Evolutionary conservation across 1,140 invertebrate genomes (phyloP).

Genomic region (Araneus ventricosus): DNA sequence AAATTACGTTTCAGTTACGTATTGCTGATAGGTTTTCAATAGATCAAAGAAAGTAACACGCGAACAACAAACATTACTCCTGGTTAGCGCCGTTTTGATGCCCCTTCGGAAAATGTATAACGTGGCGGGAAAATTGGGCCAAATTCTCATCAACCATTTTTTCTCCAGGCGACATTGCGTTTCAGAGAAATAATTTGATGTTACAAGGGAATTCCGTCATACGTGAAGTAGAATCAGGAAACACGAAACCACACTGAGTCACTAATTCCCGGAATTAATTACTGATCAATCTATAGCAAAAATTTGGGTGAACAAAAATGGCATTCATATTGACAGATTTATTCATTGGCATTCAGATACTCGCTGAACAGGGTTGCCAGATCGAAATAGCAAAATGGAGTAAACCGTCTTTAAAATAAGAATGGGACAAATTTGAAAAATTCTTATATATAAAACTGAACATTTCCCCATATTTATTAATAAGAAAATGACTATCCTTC

Average conservation of each 20-base stretch:
- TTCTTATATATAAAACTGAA: too few relatives aligned
- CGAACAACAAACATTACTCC: too few relatives aligned
- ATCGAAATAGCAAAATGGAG: too few relatives aligned
- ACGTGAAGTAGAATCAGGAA: background rate
- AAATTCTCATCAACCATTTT: background rate
- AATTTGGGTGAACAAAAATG: background rate
- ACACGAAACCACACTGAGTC: background rate
- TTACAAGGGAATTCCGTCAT: background rate
- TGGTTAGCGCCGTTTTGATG: background rate
- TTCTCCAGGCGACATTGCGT: background rate
- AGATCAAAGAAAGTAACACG: background rate
- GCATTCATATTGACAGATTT: too few relatives aligned
- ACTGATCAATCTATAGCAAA: background rate
- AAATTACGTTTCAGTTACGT: too few relatives aligned
- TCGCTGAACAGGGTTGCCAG: too few relatives aligned
- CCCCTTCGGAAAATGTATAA: background rate
- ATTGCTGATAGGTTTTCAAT: background rate
- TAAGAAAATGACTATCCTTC: too few relatives aligned
- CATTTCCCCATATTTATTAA: too few relatives aligned
- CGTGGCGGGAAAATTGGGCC: constrained; percentile 11
- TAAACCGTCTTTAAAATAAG: too few relatives aligned
- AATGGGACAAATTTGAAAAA: too few relatives aligned
- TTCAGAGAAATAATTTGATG: background rate
- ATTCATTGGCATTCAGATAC: too few relatives aligned
- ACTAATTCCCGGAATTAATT: background rate